Base-by-base conservation (phyloP, 2,797 vertebrate species). In the Benthosema pterotum region DNA sequence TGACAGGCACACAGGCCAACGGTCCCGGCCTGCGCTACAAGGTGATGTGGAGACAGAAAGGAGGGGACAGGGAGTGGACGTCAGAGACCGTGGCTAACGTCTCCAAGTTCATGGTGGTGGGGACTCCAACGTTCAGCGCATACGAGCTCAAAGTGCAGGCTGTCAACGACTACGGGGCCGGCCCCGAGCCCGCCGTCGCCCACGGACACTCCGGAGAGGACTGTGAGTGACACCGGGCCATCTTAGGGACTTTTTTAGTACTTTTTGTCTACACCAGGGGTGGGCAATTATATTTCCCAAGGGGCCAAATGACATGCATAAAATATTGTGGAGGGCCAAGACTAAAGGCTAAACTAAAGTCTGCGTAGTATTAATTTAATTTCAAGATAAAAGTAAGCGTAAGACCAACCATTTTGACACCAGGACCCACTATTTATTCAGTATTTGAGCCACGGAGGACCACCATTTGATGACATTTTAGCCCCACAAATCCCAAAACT, bases 71-170 rank as follows among this genome's bases (percentile, higher is more conserved):
- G 53, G 93, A 97, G 0, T 99, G 97, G 97, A 93, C 86, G 0
- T 86, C 90, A 11, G 94, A 93, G 72, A 92, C 87, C 2, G 94
- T 98, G 62, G 94, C 94, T 47, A 98, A 98, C 57, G 95, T 94
- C 57, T 96, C 97, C 65, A 95, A 93, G 79, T 98, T 96, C 42
- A 91, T 95, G 63, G 97, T 99, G 38, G 96, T 95, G 5, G 95
- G 94, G 74, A 98, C 96, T 1, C 96, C 95, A 48, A 98, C 95
- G 0, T 99, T 98, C 83, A 92, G 91, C 62, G 94, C 94, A 0
- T 99, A 97, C 48, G 93, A 98, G 88, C 73, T 99, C n/a, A 98
- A 95, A 89, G 97, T 99, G 59, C 96, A 96, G 81, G 94, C 97
- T 42, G 73, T 96, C 72, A 99, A 99, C 51, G 88, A 95, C 3